Conservation (phyloP, 2,888 invertebrate species). For the Deroplatys truncata region DNA sequence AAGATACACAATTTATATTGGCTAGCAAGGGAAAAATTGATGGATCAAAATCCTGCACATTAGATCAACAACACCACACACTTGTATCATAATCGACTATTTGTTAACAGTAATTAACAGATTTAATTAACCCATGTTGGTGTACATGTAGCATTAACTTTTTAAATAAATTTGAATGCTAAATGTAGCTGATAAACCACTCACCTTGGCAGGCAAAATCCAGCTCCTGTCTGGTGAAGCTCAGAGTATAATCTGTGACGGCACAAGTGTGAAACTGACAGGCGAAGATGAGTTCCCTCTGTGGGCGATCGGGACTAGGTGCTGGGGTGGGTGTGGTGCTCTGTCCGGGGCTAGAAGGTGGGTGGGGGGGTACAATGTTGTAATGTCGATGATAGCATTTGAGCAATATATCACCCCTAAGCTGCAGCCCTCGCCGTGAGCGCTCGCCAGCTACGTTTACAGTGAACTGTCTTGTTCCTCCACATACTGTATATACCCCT, state of each 20-base stretch:
- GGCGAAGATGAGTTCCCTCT: conserved; percentile 70
- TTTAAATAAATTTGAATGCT: too few species aligned
- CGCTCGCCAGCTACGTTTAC: conserved; percentile 64
- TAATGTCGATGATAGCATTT: conserved; percentile 75
- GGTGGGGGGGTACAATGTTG: conserved; percentile 26
- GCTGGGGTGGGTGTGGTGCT: neutral
- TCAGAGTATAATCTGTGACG: conserved; percentile 76
- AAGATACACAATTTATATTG: too few species aligned
- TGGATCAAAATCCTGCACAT: too few species aligned
- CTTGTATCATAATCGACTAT: too few species aligned
- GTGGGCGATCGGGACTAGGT: conserved; percentile 25
- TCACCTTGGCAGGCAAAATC: conserved; percentile 78
- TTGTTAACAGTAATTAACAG: too few species aligned
- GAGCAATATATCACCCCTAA: conserved; percentile 85
- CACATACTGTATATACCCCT: conserved; percentile 67
- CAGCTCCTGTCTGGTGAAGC: conserved; percentile 80
- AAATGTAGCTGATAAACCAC: neutral
- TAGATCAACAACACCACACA: too few species aligned
- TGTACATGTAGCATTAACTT: too few species aligned
- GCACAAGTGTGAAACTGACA: conserved; percentile 95
- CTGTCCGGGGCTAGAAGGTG: conserved; percentile 23
- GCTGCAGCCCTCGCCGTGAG: conserved; percentile 58
- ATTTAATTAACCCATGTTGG: too few species aligned
- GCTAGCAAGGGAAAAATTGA: too few species aligned
- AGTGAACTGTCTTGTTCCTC: conserved; percentile 62